phyloP scores from a whole-genome alignment of 2,113 vertebrate species.

The Limnothrissa miodon region DNA sequence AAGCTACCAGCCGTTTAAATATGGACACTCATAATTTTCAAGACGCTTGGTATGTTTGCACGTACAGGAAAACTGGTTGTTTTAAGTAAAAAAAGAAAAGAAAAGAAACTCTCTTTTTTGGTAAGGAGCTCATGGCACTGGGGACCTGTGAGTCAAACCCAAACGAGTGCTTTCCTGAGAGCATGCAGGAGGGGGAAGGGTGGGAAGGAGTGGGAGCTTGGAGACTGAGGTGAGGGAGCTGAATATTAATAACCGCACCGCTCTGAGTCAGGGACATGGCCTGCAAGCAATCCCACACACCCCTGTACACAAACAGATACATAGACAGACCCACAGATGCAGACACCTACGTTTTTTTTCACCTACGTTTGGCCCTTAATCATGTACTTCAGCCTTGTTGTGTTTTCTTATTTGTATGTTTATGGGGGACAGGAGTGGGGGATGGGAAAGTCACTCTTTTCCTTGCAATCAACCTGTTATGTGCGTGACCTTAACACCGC shows the following conservation, averaged over 20 bases:
- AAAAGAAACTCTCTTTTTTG: constrained; percentile 19
- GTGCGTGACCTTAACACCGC: not conserved
- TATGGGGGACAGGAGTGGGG: no score
- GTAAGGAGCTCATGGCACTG: constrained; percentile 22
- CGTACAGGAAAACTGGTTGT: not conserved
- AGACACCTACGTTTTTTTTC: not conserved
- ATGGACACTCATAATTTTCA: not conserved
- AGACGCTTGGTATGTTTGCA: not conserved
- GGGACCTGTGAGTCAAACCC: constrained; percentile 21
- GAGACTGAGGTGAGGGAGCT: constrained; percentile 69
- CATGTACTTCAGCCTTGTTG: not conserved
- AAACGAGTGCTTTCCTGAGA: constrained; percentile 21
- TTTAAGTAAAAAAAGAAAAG: not conserved
- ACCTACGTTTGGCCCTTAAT: not conserved
- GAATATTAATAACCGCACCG: constrained; percentile 83
- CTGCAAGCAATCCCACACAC: constrained; percentile 37
- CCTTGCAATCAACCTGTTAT: not conserved
- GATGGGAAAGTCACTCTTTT: no score
- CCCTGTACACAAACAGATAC: not conserved
- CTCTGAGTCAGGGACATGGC: constrained; percentile 46
- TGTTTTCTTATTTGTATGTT: not conserved
- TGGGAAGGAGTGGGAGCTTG: constrained; percentile 36
- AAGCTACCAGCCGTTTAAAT: not conserved
- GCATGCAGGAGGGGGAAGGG: constrained; percentile 11
- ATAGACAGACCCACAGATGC: not conserved